Percentiles rank a stretch among this genome's conserved stretches.
Conservation (phyloP, 2,797 vertebrate genomes). For the Syngnathus acus region DNA sequence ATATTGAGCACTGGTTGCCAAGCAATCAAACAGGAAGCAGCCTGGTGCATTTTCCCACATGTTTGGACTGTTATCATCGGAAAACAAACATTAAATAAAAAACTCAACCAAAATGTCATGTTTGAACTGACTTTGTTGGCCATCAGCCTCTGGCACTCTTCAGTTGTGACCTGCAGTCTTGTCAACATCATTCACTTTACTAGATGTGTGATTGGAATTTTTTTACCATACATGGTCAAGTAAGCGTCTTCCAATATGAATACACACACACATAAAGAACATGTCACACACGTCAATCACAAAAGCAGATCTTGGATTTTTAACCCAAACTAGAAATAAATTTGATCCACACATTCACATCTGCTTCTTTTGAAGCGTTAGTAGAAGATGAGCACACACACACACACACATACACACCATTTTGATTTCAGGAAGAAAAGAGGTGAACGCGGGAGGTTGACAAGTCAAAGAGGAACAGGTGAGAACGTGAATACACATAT, state of each 20-base stretch:
- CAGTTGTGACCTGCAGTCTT: too few species aligned
- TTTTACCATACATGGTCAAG: not conserved
- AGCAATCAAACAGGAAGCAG: too few species aligned
- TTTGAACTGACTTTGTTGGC: too few species aligned
- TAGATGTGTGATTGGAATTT: too few species aligned
- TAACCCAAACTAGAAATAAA: not conserved
- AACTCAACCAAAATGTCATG: too few species aligned
- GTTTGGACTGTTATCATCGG: too few species aligned
- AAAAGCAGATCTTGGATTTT: not conserved
- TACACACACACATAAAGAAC: not conserved
- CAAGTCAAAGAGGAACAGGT: constrained; percentile 45
- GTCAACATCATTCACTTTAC: too few species aligned
- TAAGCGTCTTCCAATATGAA: not conserved
- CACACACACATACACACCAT: constrained; percentile 2
- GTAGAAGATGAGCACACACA: constrained; percentile 8
- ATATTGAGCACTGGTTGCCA: too few species aligned
- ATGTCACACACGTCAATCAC: not conserved
- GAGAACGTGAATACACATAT: constrained; percentile 28
- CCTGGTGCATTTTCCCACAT: too few species aligned
- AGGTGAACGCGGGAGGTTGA: constrained; percentile 31
- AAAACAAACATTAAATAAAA: too few species aligned
- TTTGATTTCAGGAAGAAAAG: constrained; percentile 27
- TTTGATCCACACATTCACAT: constrained; percentile 2
- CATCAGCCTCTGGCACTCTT: too few species aligned
- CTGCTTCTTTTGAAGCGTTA: constrained; percentile 2